These are phyloP conservation scores for Setipinna tenuifilis DNA, from an alignment of 2,797 vertebrate genomes.

Conservation along the genomic window DNA sequence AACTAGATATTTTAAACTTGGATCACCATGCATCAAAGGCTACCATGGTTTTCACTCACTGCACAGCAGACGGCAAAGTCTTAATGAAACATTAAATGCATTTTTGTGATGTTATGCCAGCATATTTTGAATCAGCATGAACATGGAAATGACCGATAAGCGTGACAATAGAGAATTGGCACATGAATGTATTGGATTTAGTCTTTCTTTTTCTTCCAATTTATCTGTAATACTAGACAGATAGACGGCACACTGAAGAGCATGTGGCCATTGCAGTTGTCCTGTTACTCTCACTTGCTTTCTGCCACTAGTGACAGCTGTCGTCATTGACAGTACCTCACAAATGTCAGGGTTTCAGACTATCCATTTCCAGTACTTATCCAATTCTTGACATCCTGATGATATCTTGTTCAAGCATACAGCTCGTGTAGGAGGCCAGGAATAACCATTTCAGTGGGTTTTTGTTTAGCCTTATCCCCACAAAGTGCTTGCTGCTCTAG, in stretches of 20 bases:
- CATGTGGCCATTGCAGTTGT: constrained; percentile 5
- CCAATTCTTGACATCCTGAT: no score
- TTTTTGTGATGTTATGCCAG: background rate
- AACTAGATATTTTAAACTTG: background rate
- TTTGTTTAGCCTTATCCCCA: constrained; percentile 67
- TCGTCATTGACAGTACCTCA: background rate
- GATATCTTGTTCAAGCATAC: background rate
- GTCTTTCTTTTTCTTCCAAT: background rate
- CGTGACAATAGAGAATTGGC: background rate
- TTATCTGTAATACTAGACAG: background rate
- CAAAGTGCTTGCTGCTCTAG: constrained; percentile 66
- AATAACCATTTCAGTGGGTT: constrained; percentile 57
- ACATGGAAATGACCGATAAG: background rate
- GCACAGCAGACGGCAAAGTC: background rate
- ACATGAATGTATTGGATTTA: background rate
- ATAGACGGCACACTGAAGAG: background rate
- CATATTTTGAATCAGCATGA: background rate
- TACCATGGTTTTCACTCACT: background rate
- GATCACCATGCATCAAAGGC: background rate
- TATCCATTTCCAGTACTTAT: background rate
- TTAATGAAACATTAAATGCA: background rate
- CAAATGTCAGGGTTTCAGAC: background rate
- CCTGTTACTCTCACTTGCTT: background rate
- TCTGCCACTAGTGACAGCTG: background rate
- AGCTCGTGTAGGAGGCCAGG: constrained; percentile 40